phyloP scores from a whole-genome alignment of 2,113 vertebrate species.

The Tachuris rubrigastra region DNA sequence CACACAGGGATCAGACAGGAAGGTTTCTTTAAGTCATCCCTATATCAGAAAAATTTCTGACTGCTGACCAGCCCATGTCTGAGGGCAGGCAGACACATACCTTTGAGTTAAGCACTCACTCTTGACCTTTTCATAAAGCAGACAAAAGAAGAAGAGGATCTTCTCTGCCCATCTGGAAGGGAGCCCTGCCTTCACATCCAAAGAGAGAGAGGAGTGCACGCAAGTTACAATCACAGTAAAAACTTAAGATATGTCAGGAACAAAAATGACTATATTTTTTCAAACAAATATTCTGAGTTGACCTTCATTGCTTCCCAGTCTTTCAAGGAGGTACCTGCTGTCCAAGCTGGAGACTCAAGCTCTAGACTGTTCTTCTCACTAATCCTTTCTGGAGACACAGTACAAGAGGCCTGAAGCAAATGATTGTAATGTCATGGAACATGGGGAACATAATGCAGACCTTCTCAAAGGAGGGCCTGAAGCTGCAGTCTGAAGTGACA shows the following conservation, averaged over 20 bases:
- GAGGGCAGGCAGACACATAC: not conserved
- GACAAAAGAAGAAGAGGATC: not conserved
- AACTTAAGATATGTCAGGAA: not conserved
- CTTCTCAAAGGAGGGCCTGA: not conserved
- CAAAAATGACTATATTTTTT: not conserved
- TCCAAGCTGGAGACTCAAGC: not conserved
- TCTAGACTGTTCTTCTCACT: not conserved
- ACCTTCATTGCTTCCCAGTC: not conserved
- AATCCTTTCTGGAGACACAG: not conserved
- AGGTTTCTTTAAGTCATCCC: not conserved
- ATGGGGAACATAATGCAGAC: not conserved
- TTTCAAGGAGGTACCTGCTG: not conserved
- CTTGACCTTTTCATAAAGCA: not conserved
- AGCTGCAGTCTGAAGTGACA: not conserved
- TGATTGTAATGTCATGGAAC: not conserved
- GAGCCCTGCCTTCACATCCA: not conserved
- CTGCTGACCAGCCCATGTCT: not conserved
- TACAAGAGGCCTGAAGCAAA: not conserved
- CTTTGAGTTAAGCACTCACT: not conserved
- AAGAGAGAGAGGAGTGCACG: not conserved
- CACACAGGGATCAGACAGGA: not conserved
- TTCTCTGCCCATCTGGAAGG: not conserved
- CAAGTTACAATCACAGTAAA: not conserved
- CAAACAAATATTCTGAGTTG: not conserved
- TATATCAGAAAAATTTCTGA: not conserved